Evolutionary conservation across 2,113 vertebrate genomes (phyloP), one percentile per base, ranked within the genome.

Genomic region (Gavia stellata): DNA sequence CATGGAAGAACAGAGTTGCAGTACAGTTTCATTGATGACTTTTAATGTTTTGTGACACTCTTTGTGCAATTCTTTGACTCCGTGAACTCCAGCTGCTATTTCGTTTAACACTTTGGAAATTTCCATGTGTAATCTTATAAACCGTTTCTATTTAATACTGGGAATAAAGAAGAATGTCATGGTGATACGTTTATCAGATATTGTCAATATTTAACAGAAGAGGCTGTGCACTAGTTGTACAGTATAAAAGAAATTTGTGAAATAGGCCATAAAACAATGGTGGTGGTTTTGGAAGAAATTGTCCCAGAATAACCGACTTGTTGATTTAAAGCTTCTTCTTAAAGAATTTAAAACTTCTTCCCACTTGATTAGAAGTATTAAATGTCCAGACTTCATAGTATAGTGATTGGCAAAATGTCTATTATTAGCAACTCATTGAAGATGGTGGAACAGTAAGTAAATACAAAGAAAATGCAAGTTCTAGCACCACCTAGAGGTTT

Each of bases 401-500:
- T 55, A 45, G 34, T 70, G 45, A 82, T 61, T 79, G 50, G 55
- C 44, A 86, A 62, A 79, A 85, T 72, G 38, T 84, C 12, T 80
- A 1, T 68, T 84, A 47, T 62, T 49, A 66, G 10, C 49, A 93
- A 28, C 13, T 85, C n/a, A n/a, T 29, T 55, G 68, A 89, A 74
- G 28, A 33, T 65, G 86, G 73, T 7, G 4, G 71, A 95, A 38
- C 5, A 50, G 21, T 38, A 89, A 93, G 83, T 31, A 75, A 56
- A 72, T 52, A 14, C 14, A 52, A 47, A 90, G 85, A 83, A 93
- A 92, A 95, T 88, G 17, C 15, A 89, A 80, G 38, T 86, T 92
- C 34, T 92, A 77, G 82, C 72, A 88, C 93, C 88, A 95, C 62
- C 92, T 93, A 93, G 71, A 77, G 96, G 86, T 89, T 86, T 81